Conservation (phyloP, 2,888 invertebrate genomes). For the Macrosiphum euphorbiae region DNA sequence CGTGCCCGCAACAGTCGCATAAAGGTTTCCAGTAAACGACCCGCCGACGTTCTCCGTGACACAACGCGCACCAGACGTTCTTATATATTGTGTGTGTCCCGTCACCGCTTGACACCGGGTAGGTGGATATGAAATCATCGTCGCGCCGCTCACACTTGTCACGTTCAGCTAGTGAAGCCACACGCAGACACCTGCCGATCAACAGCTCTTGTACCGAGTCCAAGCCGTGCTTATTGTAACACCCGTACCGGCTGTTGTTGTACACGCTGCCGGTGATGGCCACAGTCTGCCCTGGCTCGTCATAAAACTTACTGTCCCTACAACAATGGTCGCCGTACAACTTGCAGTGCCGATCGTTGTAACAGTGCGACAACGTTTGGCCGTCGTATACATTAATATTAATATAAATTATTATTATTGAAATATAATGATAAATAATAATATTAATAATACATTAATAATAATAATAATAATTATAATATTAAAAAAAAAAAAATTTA, state of each 20-base stretch:
- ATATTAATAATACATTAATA: no score
- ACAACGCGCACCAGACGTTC: slow-evolving; percentile 71
- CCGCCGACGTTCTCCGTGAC: slow-evolving; percentile 70
- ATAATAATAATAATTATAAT: no score
- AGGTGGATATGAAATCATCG: slow-evolving; percentile 66
- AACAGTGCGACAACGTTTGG: slow-evolving; percentile 69
- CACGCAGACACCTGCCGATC: slow-evolving; percentile 69
- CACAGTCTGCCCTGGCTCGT: slow-evolving; percentile 68
- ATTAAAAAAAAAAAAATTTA: no score
- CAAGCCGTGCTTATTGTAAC: slow-evolving; percentile 70
- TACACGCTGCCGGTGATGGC: slow-evolving; percentile 69
- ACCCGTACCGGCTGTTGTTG: slow-evolving; percentile 69
- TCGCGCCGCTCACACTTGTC: slow-evolving; percentile 68
- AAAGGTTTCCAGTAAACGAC: slow-evolving; percentile 67
- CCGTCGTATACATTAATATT: not conserved
- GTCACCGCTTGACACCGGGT: slow-evolving; percentile 68
- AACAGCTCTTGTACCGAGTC: slow-evolving; percentile 70
- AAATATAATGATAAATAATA: no score
- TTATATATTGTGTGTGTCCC: slow-evolving; percentile 68
- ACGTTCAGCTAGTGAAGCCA: not conserved
- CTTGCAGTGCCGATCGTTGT: slow-evolving; percentile 71
- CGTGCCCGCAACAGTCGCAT: not conserved
- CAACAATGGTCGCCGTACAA: slow-evolving; percentile 72
- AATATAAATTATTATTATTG: no score
- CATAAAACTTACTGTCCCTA: slow-evolving; percentile 69